Evolutionary conservation across 1,140 invertebrate species (phyloP), one percentile per base, ranked within the genome.

Genomic region (Cylas formicarius): DNA sequence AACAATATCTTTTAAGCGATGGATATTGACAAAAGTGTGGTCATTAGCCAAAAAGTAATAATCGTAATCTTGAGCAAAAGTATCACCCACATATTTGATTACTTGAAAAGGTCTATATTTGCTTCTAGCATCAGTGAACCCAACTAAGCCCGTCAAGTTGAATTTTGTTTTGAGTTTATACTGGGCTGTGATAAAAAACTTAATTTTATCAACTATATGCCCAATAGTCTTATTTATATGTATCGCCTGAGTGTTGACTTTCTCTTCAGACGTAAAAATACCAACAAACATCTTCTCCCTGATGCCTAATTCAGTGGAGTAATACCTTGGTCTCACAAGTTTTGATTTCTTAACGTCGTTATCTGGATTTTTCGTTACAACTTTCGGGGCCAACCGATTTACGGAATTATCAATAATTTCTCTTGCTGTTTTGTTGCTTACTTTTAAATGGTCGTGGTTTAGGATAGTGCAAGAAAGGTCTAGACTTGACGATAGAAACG

Each of bases 301-400:
- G 32, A 97, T 92, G 2, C 88, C 90, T 21, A 97, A 73, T 67
- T 96, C 91, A 0, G 89, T 91, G 9, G 86, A 89, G 65, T 91
- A 93, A 70, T 92, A 96, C 20, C 90, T 72, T 1, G 90, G 90
- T 4, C 92, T 73, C 21, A 84, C 68, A 36, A 88, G 57, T 48
- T 59, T 56, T 2, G 44, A 29, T 22, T 50, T 53, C 31, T 58
- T 60, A 1, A 38, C 43, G 18, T 48, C 36, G 8, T 26, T 46
- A 21, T 21, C 54, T 3, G 48, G 16, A 39, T 58, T 58, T 23
- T 52, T 52, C 14, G 51, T 38, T 13, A 44, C 21, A 33, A 50
- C 40, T 27, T 42, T 49, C 13, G 45, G 41, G 5, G 37, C 39
- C 1, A 49, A 38, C 13, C 44, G 50, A 20, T 54, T 48, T 13